Conservation (phyloP, 2,797 vertebrate genomes). For the Brachyrhaphis roseni region DNA sequence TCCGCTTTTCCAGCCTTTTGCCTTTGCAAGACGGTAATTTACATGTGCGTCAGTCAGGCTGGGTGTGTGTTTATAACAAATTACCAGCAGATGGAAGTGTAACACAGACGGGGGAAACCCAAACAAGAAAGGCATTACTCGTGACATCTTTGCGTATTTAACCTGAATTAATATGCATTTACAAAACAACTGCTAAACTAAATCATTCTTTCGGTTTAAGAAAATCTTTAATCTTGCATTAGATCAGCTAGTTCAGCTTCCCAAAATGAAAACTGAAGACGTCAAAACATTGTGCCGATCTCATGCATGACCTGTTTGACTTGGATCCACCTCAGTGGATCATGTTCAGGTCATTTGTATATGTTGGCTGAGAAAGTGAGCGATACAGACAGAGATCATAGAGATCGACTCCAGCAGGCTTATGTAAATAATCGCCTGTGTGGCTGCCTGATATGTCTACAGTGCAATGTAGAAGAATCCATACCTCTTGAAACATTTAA, state of each 20-base stretch:
- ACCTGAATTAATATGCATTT: background rate
- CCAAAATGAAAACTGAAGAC: background rate
- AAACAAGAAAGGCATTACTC: background rate
- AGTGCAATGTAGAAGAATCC: conserved; percentile 5
- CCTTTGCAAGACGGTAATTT: background rate
- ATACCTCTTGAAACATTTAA: background rate
- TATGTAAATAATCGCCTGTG: conserved; percentile 39
- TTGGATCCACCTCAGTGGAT: conserved; percentile 2
- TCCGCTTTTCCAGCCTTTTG: background rate
- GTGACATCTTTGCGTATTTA: background rate
- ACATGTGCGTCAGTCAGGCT: background rate
- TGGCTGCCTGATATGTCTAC: conserved; percentile 29
- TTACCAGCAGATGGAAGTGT: conserved; percentile 67
- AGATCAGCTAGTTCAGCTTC: background rate
- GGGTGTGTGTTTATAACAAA: conserved; percentile 3
- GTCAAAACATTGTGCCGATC: background rate
- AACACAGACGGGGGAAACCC: conserved; percentile 19
- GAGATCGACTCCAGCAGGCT: conserved; percentile 21
- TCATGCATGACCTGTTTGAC: background rate
- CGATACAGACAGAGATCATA: conserved; percentile 16
- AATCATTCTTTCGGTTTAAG: background rate
- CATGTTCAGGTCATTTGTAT: conserved; percentile 10
- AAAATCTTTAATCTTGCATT: background rate
- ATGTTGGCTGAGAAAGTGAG: background rate
- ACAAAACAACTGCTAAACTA: background rate